Conservation (phyloP, 1,140 invertebrate genomes). For the Charaxes varanes region DNA sequence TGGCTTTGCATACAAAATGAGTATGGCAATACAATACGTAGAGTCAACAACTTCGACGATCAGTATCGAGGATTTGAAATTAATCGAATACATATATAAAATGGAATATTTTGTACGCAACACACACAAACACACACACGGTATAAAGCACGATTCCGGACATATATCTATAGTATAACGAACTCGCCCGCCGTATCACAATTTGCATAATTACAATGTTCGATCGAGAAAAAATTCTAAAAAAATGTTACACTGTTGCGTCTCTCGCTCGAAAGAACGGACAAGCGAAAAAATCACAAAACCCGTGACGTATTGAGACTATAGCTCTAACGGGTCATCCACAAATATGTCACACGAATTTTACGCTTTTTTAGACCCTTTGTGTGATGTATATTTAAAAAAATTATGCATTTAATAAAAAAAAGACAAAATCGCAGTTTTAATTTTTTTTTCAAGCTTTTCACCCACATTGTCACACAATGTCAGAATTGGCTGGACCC, state of each 20-base stretch:
- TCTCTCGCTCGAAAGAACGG: slow-evolving; percentile 4
- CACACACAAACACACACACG: slow-evolving; percentile 26
- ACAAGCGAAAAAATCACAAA: slow-evolving; percentile 3
- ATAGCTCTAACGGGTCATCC: no score
- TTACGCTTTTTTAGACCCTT: no score
- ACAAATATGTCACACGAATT: not conserved
- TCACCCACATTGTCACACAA: no score
- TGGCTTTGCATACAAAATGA: no score
- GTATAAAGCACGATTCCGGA: slow-evolving; percentile 15
- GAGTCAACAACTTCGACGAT: slow-evolving; percentile 1
- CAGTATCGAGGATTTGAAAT: slow-evolving; percentile 6
- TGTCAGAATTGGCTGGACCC: no score
- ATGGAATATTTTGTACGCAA: slow-evolving; percentile 49
- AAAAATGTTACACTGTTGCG: slow-evolving; percentile 3
- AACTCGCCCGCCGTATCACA: slow-evolving; percentile 11
- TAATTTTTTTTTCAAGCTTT: no score
- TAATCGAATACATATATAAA: slow-evolving; percentile 23
- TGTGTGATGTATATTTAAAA: no score
- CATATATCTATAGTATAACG: not conserved
- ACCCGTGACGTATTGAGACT: no score
- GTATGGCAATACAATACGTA: not conserved
- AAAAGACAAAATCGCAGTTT: no score
- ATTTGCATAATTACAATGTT: slow-evolving; percentile 3
- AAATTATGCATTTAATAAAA: no score
- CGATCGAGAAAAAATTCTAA: slow-evolving; percentile 10